Evolutionary conservation across 2,888 invertebrate genomes (phyloP).

Genomic region (Tenthredo mesomela): DNA sequence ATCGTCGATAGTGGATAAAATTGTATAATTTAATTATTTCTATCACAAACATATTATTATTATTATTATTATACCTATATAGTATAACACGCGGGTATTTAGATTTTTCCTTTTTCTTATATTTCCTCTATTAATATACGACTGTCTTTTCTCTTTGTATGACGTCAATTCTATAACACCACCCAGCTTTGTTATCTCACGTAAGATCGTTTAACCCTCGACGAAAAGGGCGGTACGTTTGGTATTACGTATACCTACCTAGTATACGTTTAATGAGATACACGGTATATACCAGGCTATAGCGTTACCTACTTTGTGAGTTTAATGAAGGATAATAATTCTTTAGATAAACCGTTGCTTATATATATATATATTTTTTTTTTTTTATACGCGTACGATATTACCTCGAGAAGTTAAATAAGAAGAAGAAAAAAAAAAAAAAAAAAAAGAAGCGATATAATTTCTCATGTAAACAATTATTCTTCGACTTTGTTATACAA

Average conservation of each 20-base stretch:
- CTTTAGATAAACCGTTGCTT: conserved; percentile 20
- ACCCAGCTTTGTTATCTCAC: conserved; percentile 19
- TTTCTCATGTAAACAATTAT: not conserved
- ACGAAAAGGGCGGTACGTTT: not conserved
- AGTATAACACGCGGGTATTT: too few species aligned
- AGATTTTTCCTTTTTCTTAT: too few species aligned
- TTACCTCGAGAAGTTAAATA: not conserved
- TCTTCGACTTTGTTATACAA: not conserved
- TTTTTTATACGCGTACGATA: not conserved
- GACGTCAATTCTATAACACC: not conserved
- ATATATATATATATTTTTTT: not conserved
- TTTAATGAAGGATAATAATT: conserved; percentile 41
- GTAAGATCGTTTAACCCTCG: conserved; percentile 23
- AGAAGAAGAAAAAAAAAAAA: too few species aligned
- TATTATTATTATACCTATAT: too few species aligned
- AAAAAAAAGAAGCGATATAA: not conserved
- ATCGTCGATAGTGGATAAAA: too few species aligned
- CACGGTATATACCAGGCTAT: not conserved
- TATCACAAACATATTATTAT: too few species aligned
- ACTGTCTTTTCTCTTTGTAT: too few species aligned
- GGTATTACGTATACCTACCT: not conserved
- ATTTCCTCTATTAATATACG: too few species aligned
- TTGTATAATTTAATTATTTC: too few species aligned
- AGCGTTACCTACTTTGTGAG: conserved; percentile 28
- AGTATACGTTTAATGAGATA: conserved; percentile 37